Conservation (phyloP, 2,797 vertebrate species). For the Parauchenoglanis punctatus region DNA sequence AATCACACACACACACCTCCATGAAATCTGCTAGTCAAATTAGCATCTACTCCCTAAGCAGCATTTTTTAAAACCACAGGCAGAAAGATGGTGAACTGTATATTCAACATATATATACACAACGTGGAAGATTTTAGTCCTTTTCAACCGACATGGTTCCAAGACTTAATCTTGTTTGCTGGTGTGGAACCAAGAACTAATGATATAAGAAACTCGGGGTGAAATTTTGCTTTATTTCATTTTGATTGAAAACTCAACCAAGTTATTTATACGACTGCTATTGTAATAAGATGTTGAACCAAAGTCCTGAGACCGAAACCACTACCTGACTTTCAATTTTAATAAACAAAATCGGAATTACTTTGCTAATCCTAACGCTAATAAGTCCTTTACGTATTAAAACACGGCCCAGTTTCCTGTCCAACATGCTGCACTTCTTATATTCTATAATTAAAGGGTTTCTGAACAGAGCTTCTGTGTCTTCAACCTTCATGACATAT, state of each 20-base stretch:
- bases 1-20: not conserved
- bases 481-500: not conserved
- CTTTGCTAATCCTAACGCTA: not conserved
- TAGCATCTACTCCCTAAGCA: not conserved
- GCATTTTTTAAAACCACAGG: not conserved
- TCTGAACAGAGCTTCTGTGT: not conserved
- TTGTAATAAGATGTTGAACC: not conserved
- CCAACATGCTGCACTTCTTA: not conserved
- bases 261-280: not conserved
- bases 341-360: not conserved
- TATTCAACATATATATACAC: not conserved
- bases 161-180: not conserved
- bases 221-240: too few relatives aligned
- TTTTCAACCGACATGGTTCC: not conserved
- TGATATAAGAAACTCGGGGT: not conserved
- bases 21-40: conserved; percentile 8
- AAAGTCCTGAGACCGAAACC: not conserved
- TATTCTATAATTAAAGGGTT: not conserved
- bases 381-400: not conserved
- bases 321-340: not conserved
- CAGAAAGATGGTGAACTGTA: not conserved
- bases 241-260: not conserved
- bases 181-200: not conserved
- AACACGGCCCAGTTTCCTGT: not conserved
- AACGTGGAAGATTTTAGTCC: not conserved